Conservation (phyloP, 2,797 vertebrate genomes). For the Dromococcyx pavoninus region DNA sequence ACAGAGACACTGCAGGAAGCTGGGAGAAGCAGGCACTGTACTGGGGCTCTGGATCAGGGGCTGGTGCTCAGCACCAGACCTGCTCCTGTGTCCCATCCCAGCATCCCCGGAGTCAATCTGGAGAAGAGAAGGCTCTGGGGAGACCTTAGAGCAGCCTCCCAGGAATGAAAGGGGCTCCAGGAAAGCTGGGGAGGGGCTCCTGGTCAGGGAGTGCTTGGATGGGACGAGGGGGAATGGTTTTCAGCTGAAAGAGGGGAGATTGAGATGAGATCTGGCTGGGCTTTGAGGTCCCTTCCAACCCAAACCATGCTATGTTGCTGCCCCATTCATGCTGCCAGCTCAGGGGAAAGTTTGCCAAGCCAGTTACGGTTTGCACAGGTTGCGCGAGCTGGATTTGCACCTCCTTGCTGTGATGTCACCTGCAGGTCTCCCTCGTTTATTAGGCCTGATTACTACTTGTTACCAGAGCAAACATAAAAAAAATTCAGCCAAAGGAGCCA, state of each 20-base stretch:
- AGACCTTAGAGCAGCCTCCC: too few relatives aligned
- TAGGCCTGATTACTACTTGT: neutral
- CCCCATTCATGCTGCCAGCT: fast-evolving
- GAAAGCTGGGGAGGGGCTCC: too few relatives aligned
- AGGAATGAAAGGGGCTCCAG: too few relatives aligned
- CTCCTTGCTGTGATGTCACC: neutral
- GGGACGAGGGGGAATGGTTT: too few relatives aligned
- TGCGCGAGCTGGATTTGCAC: neutral
- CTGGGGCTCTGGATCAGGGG: neutral
- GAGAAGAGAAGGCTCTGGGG: too few relatives aligned
- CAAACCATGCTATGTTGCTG: too few relatives aligned
- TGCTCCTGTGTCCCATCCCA: fast-evolving
- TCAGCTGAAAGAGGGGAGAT: too few relatives aligned
- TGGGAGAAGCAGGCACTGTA: fast-evolving
- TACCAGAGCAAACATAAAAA: neutral
- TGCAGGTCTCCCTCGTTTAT: neutral
- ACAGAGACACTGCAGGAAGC: fast-evolving
- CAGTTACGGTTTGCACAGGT: too few relatives aligned
- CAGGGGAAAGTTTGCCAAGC: neutral
- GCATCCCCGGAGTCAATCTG: too few relatives aligned
- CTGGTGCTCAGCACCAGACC: neutral
- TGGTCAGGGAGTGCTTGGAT: too few relatives aligned
- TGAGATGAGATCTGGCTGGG: too few relatives aligned
- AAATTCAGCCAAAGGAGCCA: neutral
- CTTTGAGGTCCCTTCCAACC: too few relatives aligned